phyloP scores from a whole-genome alignment of 2,113 vertebrate genomes.

The Dolichallabes microphthalmus region DNA sequence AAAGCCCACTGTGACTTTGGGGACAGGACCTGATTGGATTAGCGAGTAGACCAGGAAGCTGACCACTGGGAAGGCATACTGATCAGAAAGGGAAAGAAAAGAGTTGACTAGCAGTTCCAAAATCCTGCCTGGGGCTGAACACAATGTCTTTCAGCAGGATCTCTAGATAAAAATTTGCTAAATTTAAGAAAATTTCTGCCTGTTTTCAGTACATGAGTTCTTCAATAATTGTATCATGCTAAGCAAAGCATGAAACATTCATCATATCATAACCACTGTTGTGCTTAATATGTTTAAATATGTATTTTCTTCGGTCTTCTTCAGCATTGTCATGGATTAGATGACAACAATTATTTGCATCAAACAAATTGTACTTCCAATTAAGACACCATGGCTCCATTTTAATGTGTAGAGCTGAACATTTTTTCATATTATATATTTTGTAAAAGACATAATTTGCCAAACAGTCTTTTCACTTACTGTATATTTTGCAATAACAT shows the following conservation, averaged over 20 bases:
- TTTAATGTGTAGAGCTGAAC: not conserved
- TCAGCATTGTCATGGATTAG: not conserved
- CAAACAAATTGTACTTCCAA: not conserved
- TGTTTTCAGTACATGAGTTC: not conserved
- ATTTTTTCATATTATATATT: not conserved
- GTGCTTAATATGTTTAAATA: not conserved
- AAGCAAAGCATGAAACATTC: not conserved
- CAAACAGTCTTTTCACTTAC: not conserved
- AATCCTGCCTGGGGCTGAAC: not conserved
- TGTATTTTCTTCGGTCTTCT: not conserved
- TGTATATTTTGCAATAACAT: not conserved
- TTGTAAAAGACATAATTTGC: not conserved
- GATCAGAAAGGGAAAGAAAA: slow-evolving; percentile 62
- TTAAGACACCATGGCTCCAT: not conserved
- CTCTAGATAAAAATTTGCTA: not conserved
- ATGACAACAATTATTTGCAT: not conserved
- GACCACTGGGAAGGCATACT: slow-evolving; percentile 69
- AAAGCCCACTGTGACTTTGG: slow-evolving; percentile 81
- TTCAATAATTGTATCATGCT: not conserved
- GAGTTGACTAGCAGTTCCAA: slow-evolving; percentile 61
- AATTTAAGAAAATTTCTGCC: not conserved
- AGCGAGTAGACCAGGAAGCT: slow-evolving; percentile 74
- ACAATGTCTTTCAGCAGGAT: slow-evolving; percentile 3
- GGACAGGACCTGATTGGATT: slow-evolving; percentile 81
- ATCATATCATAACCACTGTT: not conserved